These are phyloP conservation scores for Strigamia transsilvanica DNA, from an alignment of 2,888 invertebrate species.

Conservation along the genomic window DNA sequence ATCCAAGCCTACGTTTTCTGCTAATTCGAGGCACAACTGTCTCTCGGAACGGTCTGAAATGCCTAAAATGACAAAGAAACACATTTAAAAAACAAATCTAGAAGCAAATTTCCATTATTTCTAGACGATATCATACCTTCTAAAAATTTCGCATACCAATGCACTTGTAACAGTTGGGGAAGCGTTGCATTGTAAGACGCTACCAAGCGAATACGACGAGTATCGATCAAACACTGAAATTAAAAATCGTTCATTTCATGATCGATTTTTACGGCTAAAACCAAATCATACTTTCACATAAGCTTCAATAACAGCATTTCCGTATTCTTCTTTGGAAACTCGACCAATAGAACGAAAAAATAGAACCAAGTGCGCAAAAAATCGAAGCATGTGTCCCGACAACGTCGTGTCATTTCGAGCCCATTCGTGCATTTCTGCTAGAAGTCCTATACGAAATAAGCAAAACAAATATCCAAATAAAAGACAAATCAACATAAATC, in stretches of 20 bases:
- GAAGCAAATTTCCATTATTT: background rate
- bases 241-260: background rate
- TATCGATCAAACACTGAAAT: constrained; percentile 74
- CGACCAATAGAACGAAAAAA: constrained; percentile 81
- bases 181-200: constrained; percentile 86
- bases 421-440: constrained; percentile 72
- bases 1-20: constrained; percentile 74
- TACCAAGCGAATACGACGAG: constrained; percentile 78
- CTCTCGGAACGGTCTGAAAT: constrained; percentile 63
- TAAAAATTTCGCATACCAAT: constrained; percentile 64
- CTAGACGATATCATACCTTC: constrained; percentile 62
- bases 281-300: constrained; percentile 66
- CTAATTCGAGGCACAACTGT: constrained; percentile 61
- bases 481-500: background rate
- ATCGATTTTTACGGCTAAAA: no score
- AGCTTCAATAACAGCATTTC: constrained; percentile 78
- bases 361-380: constrained; percentile 84
- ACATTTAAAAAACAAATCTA: constrained; percentile 11
- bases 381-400: constrained; percentile 73
- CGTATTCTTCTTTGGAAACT: constrained; percentile 68
- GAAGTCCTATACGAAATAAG: constrained; percentile 66
- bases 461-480: constrained; percentile 52
- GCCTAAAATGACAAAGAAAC: constrained; percentile 58
- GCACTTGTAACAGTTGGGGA: constrained; percentile 71
- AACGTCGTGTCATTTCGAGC: background rate